These are phyloP conservation scores for Origma solitaria DNA, from an alignment of 2,113 vertebrate species.

Conservation along the genomic window DNA sequence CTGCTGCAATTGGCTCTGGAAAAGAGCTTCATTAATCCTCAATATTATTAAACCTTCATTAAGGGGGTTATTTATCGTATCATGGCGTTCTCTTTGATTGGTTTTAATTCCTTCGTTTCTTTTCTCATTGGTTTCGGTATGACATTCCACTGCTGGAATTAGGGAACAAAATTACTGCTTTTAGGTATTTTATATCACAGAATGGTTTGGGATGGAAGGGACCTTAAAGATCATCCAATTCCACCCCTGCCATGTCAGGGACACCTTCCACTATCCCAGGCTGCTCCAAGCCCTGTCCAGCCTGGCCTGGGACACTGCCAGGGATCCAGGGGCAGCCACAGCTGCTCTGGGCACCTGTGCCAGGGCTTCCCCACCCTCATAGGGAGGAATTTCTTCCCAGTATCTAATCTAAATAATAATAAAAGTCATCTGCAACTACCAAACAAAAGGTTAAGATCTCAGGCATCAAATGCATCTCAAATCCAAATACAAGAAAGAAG, in stretches of 20 bases:
- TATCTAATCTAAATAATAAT: not conserved
- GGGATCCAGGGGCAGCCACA: not conserved
- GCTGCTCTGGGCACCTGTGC: not conserved
- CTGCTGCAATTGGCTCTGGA: not conserved
- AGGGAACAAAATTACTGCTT: not conserved
- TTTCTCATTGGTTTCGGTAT: not conserved
- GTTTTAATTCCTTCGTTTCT: not conserved
- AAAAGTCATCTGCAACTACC: not conserved
- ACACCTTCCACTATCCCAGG: not conserved
- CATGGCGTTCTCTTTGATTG: fast-evolving
- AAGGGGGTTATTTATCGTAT: not conserved
- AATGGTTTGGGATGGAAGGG: not conserved
- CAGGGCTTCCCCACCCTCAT: not conserved
- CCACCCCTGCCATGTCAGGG: not conserved
- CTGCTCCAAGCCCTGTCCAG: fast-evolving
- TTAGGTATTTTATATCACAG: not conserved
- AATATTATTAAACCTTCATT: no score
- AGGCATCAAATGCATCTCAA: not conserved
- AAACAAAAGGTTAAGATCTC: not conserved
- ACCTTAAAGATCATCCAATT: not conserved
- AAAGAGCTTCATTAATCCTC: not conserved
- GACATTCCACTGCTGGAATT: not conserved
- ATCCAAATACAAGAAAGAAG: not conserved
- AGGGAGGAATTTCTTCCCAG: not conserved
- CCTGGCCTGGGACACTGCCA: not conserved